Evolutionary conservation across 2,797 vertebrate genomes (phyloP), one percentile per base, ranked within the genome.

Genomic region (Paratrypauchen microcephalus): DNA sequence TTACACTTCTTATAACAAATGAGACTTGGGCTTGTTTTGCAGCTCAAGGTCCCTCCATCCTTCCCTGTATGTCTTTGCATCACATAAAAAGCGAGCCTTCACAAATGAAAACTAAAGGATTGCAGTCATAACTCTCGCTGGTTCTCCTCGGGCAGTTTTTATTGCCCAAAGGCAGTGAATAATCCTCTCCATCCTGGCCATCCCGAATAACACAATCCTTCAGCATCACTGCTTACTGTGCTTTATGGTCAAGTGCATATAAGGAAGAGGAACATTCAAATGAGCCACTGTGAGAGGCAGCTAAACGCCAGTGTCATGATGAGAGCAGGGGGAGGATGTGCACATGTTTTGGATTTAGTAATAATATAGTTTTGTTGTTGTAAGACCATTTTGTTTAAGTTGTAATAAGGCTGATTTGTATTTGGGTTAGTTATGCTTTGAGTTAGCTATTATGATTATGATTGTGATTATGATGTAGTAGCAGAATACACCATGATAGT

Each of bases 111-210:
- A 86, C 71, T 62, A 77, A 86, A 83, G 87, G 81, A 89, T 88
- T 88, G 83, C 80, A 72, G 81, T 83, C 88, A 89, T 91, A 86
- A 90, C 83, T 90, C 86, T 89, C 70, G 48, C 28, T 79, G 75
- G 85, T 83, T 86, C 81, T 89, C 87, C 84, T 87, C 83, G 60
- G 81, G 83, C 86, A 80, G 84, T 88, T 92, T 90, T 87, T 89
- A 89, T 88, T 82, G 86, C 86, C 79, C 58, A 81, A 60, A 84
- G 80, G 79, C 79, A 54, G 75, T 87, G 85, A 91, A 87, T 90
- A 88, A 86, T 86, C 82, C 83, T 82, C 76, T 82, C 73, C 77
- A 84, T 76, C 63, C 77, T 70, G 86, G 77, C 81, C 83, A 82
- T 81, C 83, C 77, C 81, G 76, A 90, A 85, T 86, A 88, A 83